A percentile compares a stretch with the other conserved stretches of the same genome.
These are phyloP conservation scores for Hypocryptadius cinnamomeus DNA, from an alignment of 2,113 vertebrate genomes.

Conservation along the genomic window DNA sequence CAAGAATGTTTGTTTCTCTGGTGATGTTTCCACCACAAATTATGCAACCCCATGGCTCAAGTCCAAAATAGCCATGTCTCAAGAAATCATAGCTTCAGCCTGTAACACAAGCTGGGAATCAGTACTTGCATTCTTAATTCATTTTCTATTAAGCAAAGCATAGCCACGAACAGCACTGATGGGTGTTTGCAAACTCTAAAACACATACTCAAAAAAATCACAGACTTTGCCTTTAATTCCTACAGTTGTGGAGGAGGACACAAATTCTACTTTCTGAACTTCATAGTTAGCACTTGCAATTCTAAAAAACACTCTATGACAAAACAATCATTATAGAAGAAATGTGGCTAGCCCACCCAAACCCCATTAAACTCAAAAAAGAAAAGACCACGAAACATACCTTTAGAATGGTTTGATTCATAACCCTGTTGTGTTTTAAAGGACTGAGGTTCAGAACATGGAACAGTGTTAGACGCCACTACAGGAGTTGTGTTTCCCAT, in stretches of 20 bases:
- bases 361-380: background rate
- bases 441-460: constrained; percentile 35
- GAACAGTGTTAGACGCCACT: constrained; percentile 45
- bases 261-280: background rate
- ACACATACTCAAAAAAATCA: background rate
- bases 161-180: accelerated
- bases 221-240: background rate
- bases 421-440: constrained; percentile 35
- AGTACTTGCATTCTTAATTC: background rate
- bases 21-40: background rate
- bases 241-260: background rate
- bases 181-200: background rate
- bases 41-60: background rate
- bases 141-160: background rate
- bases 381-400: background rate
- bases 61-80: background rate
- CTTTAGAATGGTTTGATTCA: constrained; percentile 60
- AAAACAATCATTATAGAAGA: background rate
- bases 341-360: background rate
- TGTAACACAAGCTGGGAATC: background rate
- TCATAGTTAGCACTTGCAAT: background rate
- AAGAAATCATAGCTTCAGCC: background rate
- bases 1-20: background rate
- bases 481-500: constrained; percentile 3
- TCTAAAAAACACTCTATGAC: background rate